Base-by-base conservation (phyloP, 2,113 vertebrate species). In the Antennarius striatus region DNA sequence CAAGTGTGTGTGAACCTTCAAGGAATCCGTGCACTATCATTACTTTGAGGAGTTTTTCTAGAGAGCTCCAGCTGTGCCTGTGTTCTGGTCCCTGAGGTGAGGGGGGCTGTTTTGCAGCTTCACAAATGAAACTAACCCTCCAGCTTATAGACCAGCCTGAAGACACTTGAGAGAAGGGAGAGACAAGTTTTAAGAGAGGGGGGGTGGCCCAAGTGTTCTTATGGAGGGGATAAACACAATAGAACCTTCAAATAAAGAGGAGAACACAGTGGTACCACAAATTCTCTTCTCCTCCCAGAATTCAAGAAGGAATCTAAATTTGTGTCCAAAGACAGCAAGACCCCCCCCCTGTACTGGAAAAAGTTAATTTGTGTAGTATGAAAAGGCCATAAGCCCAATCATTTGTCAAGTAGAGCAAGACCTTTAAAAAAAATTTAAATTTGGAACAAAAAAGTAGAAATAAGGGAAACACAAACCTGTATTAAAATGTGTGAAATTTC, bases 21-120 rank as follows among this genome's bases (percentile, higher is more conserved):
- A 77, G 73, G 72, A 63, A 62, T 42, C 64, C 62, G 58, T 59
- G 66, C 43, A 85, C 70, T 63, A 77, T 83, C 79, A 78, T 79
- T 78, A 82, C 77, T 82, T 80, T 73, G 83, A 82, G 73, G 45
- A 75, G 76, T 49, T 71, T 86, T 83, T 75, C 71, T 79, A 69
- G 57, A 80, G 79, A 80, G 64, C 82, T 84, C 86, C 79, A 80
- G 81, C 81, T 88, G 82, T 82, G 86, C 70, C 47, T 84, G 63
- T 82, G 76, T 78, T 81, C 78, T 82, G 72, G 68, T 77, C 79
- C 46, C 70, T 81, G 63, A 36, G 50, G 58, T 68, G 58, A 42
- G 69, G 49, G 54, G 55, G 56, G 46, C 65, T 73, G 67, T 64
- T 71, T 67, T 54, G 69, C 49, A 58, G 64, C 63, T 68, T 77